Evolutionary conservation across 2,797 vertebrate genomes (phyloP).

Genomic region (Lepilemur septentrionalis): DNA sequence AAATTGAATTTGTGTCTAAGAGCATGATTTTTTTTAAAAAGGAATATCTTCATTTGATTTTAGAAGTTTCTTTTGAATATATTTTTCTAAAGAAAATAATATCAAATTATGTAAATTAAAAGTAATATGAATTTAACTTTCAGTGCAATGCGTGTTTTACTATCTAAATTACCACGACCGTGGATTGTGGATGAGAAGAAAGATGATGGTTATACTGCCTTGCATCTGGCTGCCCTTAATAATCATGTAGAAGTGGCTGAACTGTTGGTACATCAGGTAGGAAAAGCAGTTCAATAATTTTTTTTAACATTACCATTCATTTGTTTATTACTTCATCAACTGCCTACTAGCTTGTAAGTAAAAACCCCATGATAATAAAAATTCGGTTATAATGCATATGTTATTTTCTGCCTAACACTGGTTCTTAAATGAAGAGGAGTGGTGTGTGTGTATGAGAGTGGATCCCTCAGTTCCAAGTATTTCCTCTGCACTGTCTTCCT

Average conservation of each 20-base stretch:
- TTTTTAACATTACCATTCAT: background rate
- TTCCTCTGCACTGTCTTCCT: background rate
- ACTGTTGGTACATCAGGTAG: constrained; percentile 98
- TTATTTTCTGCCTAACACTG: background rate
- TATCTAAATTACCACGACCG: constrained; percentile 97
- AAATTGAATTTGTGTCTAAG: background rate
- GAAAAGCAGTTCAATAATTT: constrained; percentile 13
- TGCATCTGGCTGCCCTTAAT: constrained; percentile 98
- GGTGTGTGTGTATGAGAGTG: background rate
- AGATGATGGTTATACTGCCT: constrained; percentile 97
- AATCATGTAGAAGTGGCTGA: constrained; percentile 99
- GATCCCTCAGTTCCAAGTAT: background rate
- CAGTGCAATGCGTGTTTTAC: constrained; percentile 97
- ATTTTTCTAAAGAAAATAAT: constrained; percentile 46
- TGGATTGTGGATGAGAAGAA: constrained; percentile 99
- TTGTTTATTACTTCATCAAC: constrained; percentile 9
- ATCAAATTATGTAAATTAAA: constrained; percentile 20
- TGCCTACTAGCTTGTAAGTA: background rate
- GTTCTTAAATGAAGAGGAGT: background rate
- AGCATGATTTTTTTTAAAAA: background rate
- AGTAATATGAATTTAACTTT: constrained; percentile 65
- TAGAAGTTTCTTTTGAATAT: background rate
- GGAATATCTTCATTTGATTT: constrained; percentile 26
- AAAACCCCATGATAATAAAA: background rate
- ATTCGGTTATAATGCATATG: background rate